Conservation (phyloP, 1,140 invertebrate species). For the Drosophila erecta region DNA sequence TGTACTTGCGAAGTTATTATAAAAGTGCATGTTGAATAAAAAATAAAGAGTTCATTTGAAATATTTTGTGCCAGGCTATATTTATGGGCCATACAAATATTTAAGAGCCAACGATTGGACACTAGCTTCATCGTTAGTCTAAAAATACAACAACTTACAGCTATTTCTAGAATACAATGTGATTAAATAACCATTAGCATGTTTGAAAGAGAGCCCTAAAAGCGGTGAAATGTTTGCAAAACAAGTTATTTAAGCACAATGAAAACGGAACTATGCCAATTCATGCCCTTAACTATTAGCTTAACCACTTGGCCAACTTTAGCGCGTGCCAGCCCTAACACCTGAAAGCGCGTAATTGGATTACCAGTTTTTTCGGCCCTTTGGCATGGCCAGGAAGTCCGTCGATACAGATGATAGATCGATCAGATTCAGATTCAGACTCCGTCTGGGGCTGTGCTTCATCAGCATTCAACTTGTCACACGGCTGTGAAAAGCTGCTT, state of each 20-base stretch:
- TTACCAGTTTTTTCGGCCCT: constrained; percentile 44
- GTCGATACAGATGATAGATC: constrained; percentile 45
- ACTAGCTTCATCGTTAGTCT: background rate
- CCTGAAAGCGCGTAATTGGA: constrained; percentile 58
- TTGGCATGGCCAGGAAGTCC: background rate
- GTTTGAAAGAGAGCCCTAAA: background rate
- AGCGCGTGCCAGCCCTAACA: constrained; percentile 55
- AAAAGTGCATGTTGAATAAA: no score
- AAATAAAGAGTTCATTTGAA: no score
- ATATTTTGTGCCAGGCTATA: no score
- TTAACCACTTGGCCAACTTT: constrained; percentile 38
- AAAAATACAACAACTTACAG: background rate
- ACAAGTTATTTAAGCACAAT: background rate
- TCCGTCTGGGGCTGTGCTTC: constrained; percentile 50
- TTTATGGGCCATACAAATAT: no score
- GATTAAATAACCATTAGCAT: background rate
- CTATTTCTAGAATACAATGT: background rate
- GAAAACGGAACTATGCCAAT: background rate
- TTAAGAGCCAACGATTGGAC: background rate
- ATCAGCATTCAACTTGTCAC: constrained; percentile 72
- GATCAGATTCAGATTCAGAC: constrained; percentile 35
- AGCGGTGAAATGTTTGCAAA: background rate
- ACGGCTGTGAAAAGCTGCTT: constrained; percentile 68
- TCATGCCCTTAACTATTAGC: constrained; percentile 1
- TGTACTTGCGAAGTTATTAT: background rate